Evolutionary conservation across 1,140 invertebrate species (phyloP), one percentile per base, ranked within the genome.

Genomic region (Mycetomoellerius zeteki): DNA sequence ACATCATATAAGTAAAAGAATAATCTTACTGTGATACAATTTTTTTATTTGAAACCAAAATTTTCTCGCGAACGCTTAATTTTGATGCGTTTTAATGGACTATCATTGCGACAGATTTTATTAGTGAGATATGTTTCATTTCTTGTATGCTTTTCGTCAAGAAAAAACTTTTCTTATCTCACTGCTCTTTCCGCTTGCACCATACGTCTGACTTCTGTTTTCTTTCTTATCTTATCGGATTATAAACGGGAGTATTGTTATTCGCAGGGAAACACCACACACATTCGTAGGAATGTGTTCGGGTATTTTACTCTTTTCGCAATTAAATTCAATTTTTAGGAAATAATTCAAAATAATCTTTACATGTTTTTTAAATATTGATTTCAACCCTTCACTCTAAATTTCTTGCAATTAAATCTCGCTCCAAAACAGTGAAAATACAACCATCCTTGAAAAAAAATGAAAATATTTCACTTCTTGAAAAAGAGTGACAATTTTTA

Each of bases 161-260:
- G 6, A 21, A 64, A 64, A 50, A 78, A 30, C 7, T 27, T 78
- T 64, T 24, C 37, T 78, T 52, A 65, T 65, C 56, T 60, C 10
- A 30, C 33, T 14, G 24, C 3, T 47, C 76, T 65, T 27, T 52
- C 7, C 19, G 6, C 14, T 78, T 65, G 76, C 27, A 50, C 16
- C n/a, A 21, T 58, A 60, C 21, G 65, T 78, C 24, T 65, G 37
- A 65, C 24, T 30, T 65, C 27, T 77, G 37, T 65, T 76, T 77
- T 60, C 4, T 47, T 19, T 78, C 60, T 78, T 65, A 78, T 65
- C 76, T 78, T 50, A 78, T 52, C 60, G 43, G 12, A 78, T 78
- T 78, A 78, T 77, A 30, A 78, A 30, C 12, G 60, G 27, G 43
- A 52, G 33, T 65, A 78, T 78, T 78, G 24, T 78, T 78, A 78